phyloP scores from a whole-genome alignment of 2,113 vertebrate genomes.

The Sciurus niger region DNA sequence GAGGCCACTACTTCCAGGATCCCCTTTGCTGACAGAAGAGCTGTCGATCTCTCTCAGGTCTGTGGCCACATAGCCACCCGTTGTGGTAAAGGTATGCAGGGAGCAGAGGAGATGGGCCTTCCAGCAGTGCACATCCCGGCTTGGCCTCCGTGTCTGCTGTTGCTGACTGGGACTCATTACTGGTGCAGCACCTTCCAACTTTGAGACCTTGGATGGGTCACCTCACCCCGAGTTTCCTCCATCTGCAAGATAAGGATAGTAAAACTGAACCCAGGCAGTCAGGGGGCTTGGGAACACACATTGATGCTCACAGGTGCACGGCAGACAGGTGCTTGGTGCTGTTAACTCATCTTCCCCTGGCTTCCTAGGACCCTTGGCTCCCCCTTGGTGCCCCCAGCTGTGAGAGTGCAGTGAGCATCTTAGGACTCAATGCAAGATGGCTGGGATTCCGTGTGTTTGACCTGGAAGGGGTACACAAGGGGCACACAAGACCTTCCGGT shows the following conservation, averaged over 20 bases:
- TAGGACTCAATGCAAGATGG: background rate
- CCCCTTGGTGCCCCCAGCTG: background rate
- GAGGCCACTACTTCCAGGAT: background rate
- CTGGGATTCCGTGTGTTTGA: background rate
- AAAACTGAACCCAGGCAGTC: background rate
- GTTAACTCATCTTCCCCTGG: background rate
- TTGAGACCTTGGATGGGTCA: background rate
- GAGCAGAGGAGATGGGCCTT: background rate
- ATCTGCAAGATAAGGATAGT: background rate
- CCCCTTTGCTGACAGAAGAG: background rate
- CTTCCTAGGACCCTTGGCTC: background rate
- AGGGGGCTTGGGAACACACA: background rate
- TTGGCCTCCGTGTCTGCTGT: background rate
- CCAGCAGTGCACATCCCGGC: background rate
- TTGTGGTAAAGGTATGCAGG: accelerated
- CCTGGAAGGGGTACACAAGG: background rate
- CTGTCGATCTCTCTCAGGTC: background rate
- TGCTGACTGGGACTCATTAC: background rate
- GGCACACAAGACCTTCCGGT: background rate
- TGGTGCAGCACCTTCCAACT: background rate
- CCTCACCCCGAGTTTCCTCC: background rate
- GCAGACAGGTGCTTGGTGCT: background rate
- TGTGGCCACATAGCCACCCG: accelerated
- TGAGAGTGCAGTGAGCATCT: background rate
- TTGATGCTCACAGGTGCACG: accelerated